Conservation (phyloP, 2,888 invertebrate species). For the Lasioglossum figueresi region DNA sequence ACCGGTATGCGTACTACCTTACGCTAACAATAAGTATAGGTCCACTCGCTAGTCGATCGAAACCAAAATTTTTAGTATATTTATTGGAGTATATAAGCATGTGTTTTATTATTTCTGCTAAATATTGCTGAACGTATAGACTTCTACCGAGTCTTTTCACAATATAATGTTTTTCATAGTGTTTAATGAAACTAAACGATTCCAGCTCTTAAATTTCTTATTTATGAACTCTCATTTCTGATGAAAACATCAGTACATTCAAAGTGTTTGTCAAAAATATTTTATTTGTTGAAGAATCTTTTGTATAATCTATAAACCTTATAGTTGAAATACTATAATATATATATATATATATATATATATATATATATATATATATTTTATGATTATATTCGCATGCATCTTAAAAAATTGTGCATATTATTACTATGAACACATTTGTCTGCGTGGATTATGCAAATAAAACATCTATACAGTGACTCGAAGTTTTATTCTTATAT, state of each 20-base stretch:
- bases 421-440: constrained; percentile 11
- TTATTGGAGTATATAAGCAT: neutral
- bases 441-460: constrained; percentile 23
- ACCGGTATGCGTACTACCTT: neutral
- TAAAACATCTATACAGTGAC: constrained; percentile 29
- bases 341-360: neutral
- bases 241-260: neutral
- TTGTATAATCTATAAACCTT: neutral
- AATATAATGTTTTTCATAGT: neutral
- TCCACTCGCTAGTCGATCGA: neutral
- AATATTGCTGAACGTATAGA: neutral
- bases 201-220: neutral
- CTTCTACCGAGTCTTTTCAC: neutral
- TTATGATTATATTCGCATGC: neutral
- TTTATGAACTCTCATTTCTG: neutral
- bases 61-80: neutral
- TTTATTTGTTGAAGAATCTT: neutral
- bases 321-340: neutral
- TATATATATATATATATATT: neutral
- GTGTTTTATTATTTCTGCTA: neutral
- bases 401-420: constrained; percentile 2
- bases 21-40: neutral
- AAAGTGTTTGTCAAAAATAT: neutral
- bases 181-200: neutral
- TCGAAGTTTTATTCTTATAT: neutral